A percentile compares a stretch with the other conserved stretches of the same genome.
These are phyloP conservation scores for Elmis aenea DNA, from an alignment of 2,888 invertebrate genomes.

Conservation along the genomic window DNA sequence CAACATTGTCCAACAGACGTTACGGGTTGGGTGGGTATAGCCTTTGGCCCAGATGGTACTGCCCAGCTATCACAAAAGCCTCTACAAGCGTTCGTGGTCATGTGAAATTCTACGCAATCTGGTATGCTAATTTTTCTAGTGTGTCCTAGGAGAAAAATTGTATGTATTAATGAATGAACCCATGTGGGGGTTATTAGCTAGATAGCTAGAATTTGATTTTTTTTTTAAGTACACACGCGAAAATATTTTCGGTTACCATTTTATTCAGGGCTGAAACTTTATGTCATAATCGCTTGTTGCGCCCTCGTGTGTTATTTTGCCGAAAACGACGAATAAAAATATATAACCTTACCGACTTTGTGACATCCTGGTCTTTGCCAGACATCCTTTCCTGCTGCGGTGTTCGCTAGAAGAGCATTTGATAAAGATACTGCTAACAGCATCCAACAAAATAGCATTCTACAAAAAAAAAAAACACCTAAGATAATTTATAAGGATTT, in stretches of 20 bases:
- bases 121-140: conserved; percentile 77
- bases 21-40: conserved; percentile 47
- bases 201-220: no score
- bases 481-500: conserved; percentile 10
- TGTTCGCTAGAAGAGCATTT: conserved; percentile 35
- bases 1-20: conserved; percentile 80
- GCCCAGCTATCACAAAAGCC: conserved; percentile 87
- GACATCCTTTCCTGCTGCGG: conserved; percentile 44
- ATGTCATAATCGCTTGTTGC: no score
- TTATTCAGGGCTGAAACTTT: no score
- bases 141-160: no score
- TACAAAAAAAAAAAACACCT: conserved; percentile 26
- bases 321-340: no score
- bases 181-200: no score
- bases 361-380: conserved; percentile 79
- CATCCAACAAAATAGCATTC: conserved; percentile 45
- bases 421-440: conserved; percentile 39
- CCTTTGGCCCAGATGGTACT: conserved; percentile 63
- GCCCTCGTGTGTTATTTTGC: no score
- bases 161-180: no score
- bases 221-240: no score
- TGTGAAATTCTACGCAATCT: conserved; percentile 77
- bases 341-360: conserved; percentile 59
- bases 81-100: conserved; percentile 82
- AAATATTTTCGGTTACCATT: no score